A percentile compares a stretch with the other conserved stretches of the same genome.
phyloP scores from a whole-genome alignment of 2,113 vertebrate genomes.

The Pangasianodon hypophthalmus region DNA sequence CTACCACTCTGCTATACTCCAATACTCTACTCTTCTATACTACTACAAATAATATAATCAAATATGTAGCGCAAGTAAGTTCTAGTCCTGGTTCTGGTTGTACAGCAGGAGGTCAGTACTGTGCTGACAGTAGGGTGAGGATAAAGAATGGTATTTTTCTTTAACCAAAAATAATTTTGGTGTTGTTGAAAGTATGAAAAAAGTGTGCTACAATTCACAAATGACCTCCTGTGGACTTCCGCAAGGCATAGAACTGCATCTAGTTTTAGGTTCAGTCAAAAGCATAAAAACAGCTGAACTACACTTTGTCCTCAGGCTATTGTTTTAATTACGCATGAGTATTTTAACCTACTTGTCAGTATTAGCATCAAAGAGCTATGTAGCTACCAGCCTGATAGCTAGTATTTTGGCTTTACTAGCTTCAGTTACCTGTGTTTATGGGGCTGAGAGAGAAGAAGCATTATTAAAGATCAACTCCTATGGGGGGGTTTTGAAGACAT shows the following conservation, averaged over 20 bases:
- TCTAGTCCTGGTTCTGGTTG: too few relatives aligned
- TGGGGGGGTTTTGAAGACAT: neutral
- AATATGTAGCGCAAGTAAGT: too few relatives aligned
- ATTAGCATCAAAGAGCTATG: neutral
- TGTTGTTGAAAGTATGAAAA: too few relatives aligned
- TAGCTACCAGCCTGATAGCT: neutral
- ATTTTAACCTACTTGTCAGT: neutral
- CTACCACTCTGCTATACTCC: neutral
- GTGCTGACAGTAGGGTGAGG: too few relatives aligned
- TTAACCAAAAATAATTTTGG: too few relatives aligned
- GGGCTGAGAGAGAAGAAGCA: neutral
- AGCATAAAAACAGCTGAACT: neutral
- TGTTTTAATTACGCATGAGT: neutral
- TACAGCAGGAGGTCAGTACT: too few relatives aligned
- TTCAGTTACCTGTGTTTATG: neutral
- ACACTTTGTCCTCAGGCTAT: neutral
- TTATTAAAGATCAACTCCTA: neutral
- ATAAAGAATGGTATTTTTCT: too few relatives aligned
- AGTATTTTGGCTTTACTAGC: neutral
- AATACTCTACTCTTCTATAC: neutral
- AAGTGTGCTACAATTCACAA: too few relatives aligned
- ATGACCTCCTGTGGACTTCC: too few relatives aligned
- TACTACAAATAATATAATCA: too few relatives aligned
- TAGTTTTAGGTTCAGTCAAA: too few relatives aligned
- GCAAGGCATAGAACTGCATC: too few relatives aligned